Evolutionary conservation across 2,797 vertebrate species (phyloP).

Genomic region (Squalus acanthias): DNA sequence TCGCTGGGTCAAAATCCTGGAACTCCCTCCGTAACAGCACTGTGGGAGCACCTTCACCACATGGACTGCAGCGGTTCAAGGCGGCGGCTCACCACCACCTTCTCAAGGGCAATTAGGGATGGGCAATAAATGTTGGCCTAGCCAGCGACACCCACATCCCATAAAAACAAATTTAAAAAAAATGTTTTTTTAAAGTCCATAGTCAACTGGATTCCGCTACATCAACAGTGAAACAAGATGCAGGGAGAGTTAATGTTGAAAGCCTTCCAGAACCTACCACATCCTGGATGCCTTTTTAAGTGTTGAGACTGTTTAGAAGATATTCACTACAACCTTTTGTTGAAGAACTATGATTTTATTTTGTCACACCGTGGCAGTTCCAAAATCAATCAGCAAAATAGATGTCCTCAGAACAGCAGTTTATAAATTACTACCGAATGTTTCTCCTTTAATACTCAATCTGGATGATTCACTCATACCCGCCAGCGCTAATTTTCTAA

Average conservation of each 20-base stretch:
- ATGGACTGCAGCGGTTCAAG: no score
- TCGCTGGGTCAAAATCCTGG: no score
- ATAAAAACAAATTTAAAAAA: no score
- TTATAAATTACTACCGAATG: not conserved
- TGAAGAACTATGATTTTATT: not conserved
- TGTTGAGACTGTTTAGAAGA: not conserved
- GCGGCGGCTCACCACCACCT: no score
- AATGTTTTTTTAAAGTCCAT: no score
- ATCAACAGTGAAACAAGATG: not conserved
- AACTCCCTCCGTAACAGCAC: no score
- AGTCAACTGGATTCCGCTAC: not conserved
- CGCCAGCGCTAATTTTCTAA: not conserved
- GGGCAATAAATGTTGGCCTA: no score
- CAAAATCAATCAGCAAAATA: not conserved
- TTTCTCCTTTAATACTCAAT: not conserved
- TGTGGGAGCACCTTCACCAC: no score
- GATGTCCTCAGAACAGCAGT: not conserved
- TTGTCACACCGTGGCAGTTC: not conserved
- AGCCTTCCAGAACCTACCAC: not conserved
- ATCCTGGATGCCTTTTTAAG: no score
- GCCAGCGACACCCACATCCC: no score
- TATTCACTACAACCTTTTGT: not conserved
- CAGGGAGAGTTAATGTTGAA: not conserved
- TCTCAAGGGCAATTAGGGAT: no score
- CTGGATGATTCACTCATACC: not conserved